Conservation (phyloP, 2,888 invertebrate genomes). For the Sinhomidia bicolor region DNA sequence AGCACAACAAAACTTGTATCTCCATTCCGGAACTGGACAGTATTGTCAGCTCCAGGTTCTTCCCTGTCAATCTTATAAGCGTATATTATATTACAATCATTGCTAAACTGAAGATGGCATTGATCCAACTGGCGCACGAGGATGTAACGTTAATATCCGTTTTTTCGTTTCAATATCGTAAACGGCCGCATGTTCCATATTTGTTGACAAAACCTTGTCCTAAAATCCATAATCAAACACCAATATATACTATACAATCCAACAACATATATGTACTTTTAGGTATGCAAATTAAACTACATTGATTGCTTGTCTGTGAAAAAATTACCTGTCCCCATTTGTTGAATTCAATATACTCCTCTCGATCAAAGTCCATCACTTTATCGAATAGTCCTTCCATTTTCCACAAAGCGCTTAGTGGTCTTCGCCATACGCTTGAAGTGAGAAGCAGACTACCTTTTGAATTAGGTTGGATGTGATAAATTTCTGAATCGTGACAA, state of each 20-base stretch:
- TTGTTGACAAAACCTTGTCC: slow-evolving; percentile 78
- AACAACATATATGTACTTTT: neutral
- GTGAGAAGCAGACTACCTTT: slow-evolving; percentile 92
- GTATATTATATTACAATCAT: slow-evolving; percentile 93
- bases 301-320: too few species aligned
- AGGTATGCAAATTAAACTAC: neutral
- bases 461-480: slow-evolving; percentile 89
- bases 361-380: slow-evolving; percentile 84
- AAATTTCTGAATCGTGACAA: slow-evolving; percentile 94
- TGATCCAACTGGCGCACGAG: slow-evolving; percentile 94
- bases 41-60: slow-evolving; percentile 81
- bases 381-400: slow-evolving; percentile 82
- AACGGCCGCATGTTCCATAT: slow-evolving; percentile 82
- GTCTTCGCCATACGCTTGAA: slow-evolving; percentile 92
- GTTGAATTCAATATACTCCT: slow-evolving; percentile 96
- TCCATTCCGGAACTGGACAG: slow-evolving; percentile 82
- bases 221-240: slow-evolving; percentile 9
- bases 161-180: slow-evolving; percentile 94
- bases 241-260: slow-evolving; percentile 11
- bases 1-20: slow-evolving; percentile 97
- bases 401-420: slow-evolving; percentile 91
- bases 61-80: slow-evolving; percentile 91
- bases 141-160: slow-evolving; percentile 88
- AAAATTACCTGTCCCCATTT: slow-evolving; percentile 89
- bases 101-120: slow-evolving; percentile 94